Base-by-base conservation (phyloP, 2,888 invertebrate genomes). In the Brassicogethes aeneus region DNA sequence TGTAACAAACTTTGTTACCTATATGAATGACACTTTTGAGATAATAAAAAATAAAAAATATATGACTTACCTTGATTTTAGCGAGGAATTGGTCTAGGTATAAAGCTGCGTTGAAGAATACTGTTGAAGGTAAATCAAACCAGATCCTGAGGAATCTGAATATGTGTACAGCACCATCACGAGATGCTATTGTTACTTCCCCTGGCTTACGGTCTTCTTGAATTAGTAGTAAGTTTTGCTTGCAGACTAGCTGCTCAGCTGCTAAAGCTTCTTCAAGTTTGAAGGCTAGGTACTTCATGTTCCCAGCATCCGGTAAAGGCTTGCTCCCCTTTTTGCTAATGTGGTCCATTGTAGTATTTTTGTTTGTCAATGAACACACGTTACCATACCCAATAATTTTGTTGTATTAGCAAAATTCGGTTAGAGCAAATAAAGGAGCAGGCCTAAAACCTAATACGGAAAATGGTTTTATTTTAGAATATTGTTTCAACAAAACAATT, bases 121-220 rank as follows among this genome's bases (percentile, higher is more conserved):
- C 82, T 55, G 84, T 82, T 10, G 83, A 79, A 8, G 88, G 85
- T 57, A 87, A 69, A 62, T 88, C 87, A 69, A 82, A 88, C 86
- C 88, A 88, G 57, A 86, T 81, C 68, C 87, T 87, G 51, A 88
- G 75, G 63, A 85, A 87, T 50, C 87, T 77, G 54, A 89, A 71
- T 53, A 85, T 82, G 66, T 86, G 84, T 1, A 85, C 86, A 13
- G 87, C 85, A 50, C 83, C 84, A 68, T 89, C 85, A 33, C 89
- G 75, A 34, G 82, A 82, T 35, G 80, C 80, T 39, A 79, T 76
- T 37, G 85, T 84, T 57, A 86, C 83, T 62, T 87, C 87, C 46
- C 81, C 77, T 54, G 56, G 48, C 48, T 53, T 57, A 40, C 51
- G 35, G 39, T 61, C 59, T 41, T 55, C 51, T 40, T 48, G 45